Percentiles rank a stretch among this genome's conserved stretches.
Conservation (phyloP, 2,797 vertebrate genomes). For the Mormyrus proboscirostris region DNA sequence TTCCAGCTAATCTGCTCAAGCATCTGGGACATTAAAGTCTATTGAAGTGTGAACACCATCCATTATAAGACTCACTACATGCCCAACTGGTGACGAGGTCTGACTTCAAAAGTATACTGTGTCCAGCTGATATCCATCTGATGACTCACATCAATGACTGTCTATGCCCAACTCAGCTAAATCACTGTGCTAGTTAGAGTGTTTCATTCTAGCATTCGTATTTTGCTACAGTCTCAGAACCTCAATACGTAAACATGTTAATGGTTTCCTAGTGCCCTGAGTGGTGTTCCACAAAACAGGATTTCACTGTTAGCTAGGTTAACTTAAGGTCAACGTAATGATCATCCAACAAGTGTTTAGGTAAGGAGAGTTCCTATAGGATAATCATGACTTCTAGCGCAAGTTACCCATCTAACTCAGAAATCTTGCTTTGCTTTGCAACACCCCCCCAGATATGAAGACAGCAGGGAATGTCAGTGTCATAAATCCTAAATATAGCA, state of each 20-base stretch:
- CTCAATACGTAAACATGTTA: neutral
- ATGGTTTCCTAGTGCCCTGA: neutral
- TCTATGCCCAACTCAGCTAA: neutral
- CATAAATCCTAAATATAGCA: neutral
- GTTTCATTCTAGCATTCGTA: neutral
- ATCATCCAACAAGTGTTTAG: neutral
- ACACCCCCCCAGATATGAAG: neutral
- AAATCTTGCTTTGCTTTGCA: neutral
- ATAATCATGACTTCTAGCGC: neutral
- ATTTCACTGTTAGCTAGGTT: too few relatives aligned
- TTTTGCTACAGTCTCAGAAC: neutral
- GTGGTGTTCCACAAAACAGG: neutral
- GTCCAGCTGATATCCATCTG: too few relatives aligned
- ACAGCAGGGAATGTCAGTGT: neutral
- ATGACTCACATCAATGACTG: too few relatives aligned
- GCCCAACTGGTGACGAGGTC: too few relatives aligned
- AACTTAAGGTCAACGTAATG: neutral
- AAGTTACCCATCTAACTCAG: neutral
- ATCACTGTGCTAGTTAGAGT: neutral
- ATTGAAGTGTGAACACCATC: too few relatives aligned
- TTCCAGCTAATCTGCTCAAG: too few relatives aligned
- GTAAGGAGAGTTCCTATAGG: neutral
- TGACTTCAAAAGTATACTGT: too few relatives aligned
- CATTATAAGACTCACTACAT: too few relatives aligned
- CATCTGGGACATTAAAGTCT: too few relatives aligned